Conservation (phyloP, 1,140 invertebrate species). For the Brachionus koreanus region DNA sequence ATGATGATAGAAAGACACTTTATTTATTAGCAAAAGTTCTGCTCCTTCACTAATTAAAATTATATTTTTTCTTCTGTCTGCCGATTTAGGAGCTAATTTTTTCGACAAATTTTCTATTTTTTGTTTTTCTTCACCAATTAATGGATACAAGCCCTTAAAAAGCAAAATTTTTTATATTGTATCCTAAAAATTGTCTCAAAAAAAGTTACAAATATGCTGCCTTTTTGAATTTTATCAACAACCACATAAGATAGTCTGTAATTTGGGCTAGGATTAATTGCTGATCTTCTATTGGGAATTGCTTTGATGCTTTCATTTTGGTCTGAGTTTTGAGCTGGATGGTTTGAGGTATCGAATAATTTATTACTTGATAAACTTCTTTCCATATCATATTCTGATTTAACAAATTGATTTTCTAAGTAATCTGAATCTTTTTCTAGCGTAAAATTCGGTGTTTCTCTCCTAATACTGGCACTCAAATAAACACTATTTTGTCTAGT, state of each 20-base stretch:
- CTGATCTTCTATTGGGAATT: background rate
- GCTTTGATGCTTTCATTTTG: background rate
- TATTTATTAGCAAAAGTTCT: constrained; percentile 4
- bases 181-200: background rate
- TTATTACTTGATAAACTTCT: background rate
- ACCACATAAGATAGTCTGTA: background rate
- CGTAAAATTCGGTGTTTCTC: background rate
- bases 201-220: constrained; percentile 5
- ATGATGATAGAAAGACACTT: background rate
- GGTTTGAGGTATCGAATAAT: background rate
- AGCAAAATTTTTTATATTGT: background rate
- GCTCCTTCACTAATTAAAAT: constrained; percentile 18
- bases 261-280: background rate
- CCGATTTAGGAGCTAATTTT: background rate
- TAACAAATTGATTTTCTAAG: background rate
- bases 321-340: background rate
- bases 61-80: background rate
- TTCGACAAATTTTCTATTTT: constrained; percentile 14
- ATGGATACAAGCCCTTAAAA: background rate
- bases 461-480: background rate
- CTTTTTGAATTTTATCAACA: constrained; percentile 21
- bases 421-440: background rate
- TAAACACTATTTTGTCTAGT: constrained; percentile 1
- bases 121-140: background rate
- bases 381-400: constrained; percentile 7